A percentile compares a stretch with the other conserved stretches of the same genome.
Evolutionary conservation across 2,113 vertebrate species (phyloP).

Genomic region (Verasper variegatus): DNA sequence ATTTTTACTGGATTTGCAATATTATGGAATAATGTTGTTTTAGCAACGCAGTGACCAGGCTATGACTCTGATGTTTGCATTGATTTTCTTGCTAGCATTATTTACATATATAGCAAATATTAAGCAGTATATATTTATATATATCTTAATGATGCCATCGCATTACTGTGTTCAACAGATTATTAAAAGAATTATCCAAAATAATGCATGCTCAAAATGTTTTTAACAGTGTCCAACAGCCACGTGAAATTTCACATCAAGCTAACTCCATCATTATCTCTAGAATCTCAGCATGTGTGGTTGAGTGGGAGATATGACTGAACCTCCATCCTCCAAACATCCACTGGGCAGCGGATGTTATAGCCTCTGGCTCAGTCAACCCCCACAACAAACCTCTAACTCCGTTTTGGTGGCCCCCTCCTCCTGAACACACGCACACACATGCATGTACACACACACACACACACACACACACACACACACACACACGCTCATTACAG

Average conservation of each 20-base stretch:
- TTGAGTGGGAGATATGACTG: slow-evolving; percentile 35
- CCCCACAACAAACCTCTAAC: slow-evolving; percentile 36
- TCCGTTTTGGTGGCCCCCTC: slow-evolving; percentile 27
- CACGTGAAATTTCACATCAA: neutral
- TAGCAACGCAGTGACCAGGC: too few relatives aligned
- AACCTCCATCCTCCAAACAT: slow-evolving; percentile 9
- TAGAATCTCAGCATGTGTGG: slow-evolving; percentile 11
- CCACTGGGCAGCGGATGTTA: slow-evolving; percentile 40
- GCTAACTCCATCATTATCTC: slow-evolving; percentile 1
- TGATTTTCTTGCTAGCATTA: neutral
- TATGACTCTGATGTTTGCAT: too few relatives aligned
- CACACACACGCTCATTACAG: slow-evolving; percentile 66
- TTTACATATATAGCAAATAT: neutral
- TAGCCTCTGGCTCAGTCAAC: slow-evolving; percentile 36
- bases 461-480: neutral
- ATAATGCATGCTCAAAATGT: neutral
- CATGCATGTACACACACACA: neutral
- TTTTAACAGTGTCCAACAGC: too few relatives aligned
- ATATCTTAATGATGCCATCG: too few relatives aligned
- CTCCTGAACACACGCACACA: neutral
- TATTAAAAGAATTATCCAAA: neutral
- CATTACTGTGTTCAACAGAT: too few relatives aligned
- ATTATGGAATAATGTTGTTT: neutral
- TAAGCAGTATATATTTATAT: neutral
- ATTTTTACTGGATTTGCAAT: slow-evolving; percentile 19